A percentile compares a stretch with the other conserved stretches of the same genome.
phyloP scores from a whole-genome alignment of 1,140 invertebrate genomes.

The Cyphomyrmex costatus region DNA sequence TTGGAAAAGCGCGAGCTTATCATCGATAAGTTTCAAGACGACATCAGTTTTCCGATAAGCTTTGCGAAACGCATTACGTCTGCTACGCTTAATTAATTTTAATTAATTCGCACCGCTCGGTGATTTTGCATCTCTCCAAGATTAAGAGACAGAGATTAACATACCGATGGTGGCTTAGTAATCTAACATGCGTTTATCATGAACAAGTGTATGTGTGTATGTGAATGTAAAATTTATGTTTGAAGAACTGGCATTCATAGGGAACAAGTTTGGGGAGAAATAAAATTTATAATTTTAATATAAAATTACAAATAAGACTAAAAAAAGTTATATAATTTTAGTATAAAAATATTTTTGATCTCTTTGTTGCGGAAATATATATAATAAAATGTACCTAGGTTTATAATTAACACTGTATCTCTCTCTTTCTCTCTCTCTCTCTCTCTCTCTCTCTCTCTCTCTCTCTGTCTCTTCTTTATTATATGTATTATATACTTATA shows the following conservation, averaged over 20 bases:
- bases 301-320: background rate
- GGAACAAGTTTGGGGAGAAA: background rate
- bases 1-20: conserved; percentile 40
- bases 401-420: background rate
- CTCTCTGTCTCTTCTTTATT: background rate
- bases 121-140: conserved; percentile 58
- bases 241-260: background rate
- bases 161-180: conserved; percentile 14
- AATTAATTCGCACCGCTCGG: conserved; percentile 67
- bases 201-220: background rate
- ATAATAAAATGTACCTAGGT: background rate
- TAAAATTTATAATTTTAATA: background rate
- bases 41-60: conserved; percentile 9
- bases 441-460: no score
- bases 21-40: conserved; percentile 38
- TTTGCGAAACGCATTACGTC: conserved; percentile 32
- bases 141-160: conserved; percentile 73
- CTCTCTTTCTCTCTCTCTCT: background rate
- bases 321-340: background rate
- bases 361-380: background rate
- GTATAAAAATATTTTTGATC: background rate
- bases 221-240: background rate
- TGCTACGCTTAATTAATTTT: conserved; percentile 68
- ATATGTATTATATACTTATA: background rate
- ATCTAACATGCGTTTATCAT: conserved; percentile 31